Conservation (phyloP, 2,888 invertebrate genomes). For the Pollenia labialis region DNA sequence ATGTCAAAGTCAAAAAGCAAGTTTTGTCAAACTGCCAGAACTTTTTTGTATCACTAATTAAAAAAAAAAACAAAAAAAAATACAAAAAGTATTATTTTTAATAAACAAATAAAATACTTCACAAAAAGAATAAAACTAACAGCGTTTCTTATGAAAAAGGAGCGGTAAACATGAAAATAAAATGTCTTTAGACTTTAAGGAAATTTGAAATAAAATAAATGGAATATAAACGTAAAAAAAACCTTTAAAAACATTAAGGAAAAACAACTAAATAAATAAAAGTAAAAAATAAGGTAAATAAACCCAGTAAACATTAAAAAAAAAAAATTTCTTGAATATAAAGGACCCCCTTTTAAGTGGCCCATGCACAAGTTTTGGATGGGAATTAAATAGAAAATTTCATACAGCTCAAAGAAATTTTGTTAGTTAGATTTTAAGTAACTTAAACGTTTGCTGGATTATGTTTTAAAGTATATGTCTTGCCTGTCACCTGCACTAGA, state of each 20-base stretch:
- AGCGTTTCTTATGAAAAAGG: neutral
- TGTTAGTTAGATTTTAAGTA: too few species aligned
- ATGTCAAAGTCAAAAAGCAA: too few species aligned
- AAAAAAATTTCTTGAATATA: too few species aligned
- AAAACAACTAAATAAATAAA: neutral
- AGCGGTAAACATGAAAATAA: neutral
- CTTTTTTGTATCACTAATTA: too few species aligned
- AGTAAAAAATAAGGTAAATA: neutral
- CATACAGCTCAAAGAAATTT: too few species aligned
- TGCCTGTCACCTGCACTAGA: constrained; percentile 13
- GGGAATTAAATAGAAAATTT: too few species aligned
- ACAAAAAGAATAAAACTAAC: neutral
- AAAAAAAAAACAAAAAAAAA: neutral
- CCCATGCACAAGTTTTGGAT: too few species aligned
- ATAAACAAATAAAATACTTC: neutral
- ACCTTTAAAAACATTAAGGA: neutral
- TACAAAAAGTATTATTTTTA: neutral
- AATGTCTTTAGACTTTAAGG: neutral
- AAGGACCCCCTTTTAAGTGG: too few species aligned
- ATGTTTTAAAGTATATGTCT: neutral
- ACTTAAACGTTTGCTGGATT: neutral
- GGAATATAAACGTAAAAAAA: neutral
- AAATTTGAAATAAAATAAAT: neutral
- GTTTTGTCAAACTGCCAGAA: too few species aligned
- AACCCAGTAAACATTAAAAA: too few species aligned